These are phyloP conservation scores for Drosophila paulistorum DNA, from an alignment of 1,140 invertebrate species.

Conservation along the genomic window DNA sequence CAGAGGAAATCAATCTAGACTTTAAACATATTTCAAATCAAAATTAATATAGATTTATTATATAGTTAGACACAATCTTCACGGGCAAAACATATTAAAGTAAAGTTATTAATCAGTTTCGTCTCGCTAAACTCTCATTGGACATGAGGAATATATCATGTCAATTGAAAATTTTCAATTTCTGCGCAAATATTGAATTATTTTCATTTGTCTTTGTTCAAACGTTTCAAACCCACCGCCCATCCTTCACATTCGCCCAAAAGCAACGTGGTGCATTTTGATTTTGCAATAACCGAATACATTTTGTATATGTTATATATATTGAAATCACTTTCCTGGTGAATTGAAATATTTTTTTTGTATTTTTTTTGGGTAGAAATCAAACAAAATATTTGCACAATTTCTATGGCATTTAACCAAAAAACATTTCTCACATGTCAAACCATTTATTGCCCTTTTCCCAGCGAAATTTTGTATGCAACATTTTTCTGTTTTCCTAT, in stretches of 20 bases:
- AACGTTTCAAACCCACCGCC: no score
- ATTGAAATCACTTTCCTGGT: slow-evolving; percentile 7
- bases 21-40: no score
- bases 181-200: background rate
- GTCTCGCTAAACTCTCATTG: no score
- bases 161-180: slow-evolving; percentile 5
- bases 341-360: background rate
- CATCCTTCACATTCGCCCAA: no score
- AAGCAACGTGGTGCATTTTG: background rate
- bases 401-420: slow-evolving; percentile 21
- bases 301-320: background rate
- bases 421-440: slow-evolving; percentile 38
- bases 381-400: slow-evolving; percentile 35
- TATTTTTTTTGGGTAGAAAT: slow-evolving; percentile 30
- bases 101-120: no score
- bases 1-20: no score
- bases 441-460: slow-evolving; percentile 33
- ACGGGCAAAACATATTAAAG: no score
- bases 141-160: background rate
- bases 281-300: slow-evolving; percentile 1
- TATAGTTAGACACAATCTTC: no score
- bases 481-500: slow-evolving; percentile 19
- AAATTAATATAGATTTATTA: no score
- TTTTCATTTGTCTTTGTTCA: no score
- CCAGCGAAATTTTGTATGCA: slow-evolving; percentile 39